These are phyloP conservation scores for Bolborhynchus lineola DNA, from an alignment of 2,113 vertebrate species.

Conservation along the genomic window DNA sequence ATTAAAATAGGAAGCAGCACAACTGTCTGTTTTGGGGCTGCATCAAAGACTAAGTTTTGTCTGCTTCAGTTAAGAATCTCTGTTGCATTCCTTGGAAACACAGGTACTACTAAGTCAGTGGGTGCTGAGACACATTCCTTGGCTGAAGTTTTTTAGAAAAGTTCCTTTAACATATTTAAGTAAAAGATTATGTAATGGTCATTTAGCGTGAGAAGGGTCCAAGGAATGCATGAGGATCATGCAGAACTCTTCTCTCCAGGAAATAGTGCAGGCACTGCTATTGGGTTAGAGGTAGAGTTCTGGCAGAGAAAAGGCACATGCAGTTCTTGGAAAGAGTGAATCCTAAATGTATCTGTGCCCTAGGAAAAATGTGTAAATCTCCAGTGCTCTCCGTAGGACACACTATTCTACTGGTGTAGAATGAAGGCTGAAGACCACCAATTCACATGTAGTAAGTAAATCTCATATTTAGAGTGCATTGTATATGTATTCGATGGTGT, in stretches of 20 bases:
- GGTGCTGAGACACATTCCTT: not conserved
- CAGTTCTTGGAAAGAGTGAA: not conserved
- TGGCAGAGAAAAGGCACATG: not conserved
- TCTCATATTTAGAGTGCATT: not conserved
- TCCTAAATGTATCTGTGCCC: not conserved
- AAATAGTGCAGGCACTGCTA: not conserved
- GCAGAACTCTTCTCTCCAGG: not conserved
- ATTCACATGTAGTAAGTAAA: not conserved
- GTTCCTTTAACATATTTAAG: not conserved
- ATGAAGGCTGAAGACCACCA: not conserved
- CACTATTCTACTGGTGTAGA: not conserved
- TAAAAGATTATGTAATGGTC: not conserved
- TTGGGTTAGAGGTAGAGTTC: not conserved
- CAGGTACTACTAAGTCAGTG: not conserved
- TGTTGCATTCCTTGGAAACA: not conserved
- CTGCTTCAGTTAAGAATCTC: not conserved
- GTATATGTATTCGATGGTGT: not conserved
- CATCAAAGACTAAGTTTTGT: not conserved
- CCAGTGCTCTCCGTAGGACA: not conserved
- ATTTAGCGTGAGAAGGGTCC: not conserved
- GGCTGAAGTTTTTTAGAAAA: not conserved
- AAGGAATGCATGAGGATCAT: not conserved
- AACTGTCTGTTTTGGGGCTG: not conserved
- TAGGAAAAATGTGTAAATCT: not conserved
- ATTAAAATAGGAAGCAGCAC: not conserved